Base-by-base conservation (phyloP, 2,888 invertebrate genomes). In the Chloroclystis v-ata region DNA sequence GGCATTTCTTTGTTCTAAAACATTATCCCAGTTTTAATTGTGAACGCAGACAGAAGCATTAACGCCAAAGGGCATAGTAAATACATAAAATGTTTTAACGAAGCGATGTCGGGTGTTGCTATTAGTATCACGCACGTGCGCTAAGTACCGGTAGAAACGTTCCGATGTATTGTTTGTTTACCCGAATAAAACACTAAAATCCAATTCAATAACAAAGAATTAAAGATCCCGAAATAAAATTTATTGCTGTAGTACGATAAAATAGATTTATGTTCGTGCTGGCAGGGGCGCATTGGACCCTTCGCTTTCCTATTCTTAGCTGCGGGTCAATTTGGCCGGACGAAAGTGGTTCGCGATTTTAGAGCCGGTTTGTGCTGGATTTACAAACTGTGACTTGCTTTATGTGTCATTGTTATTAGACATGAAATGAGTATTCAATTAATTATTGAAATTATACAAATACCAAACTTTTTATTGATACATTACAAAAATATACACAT, bases 201-300 rank as follows among this genome's bases (percentile, higher is more conserved):
- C 85, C 82, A 85, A 85, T 85, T 85, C 86, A 85, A 87, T 86
- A 87, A 87, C 86, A 87, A 87, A 87, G 86, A 87, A 87, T 87
- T 87, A 86, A 86, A 86, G 87, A 85, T 87, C 87, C 86, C 81
- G 79, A 87, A 87, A 87, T 87, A 87, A 85, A 87, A 86, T 86
- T 86, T 85, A 87, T 87, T 85, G 84, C 86, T 75, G 67, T 65
- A 72, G 80, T 81, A 83, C 87, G 84, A 86, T 87, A 85, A 86
- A 87, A 86, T 86, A 86, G 86, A 87, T 87, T 87, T 87, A 87
- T 86, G 85, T 81, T 78, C 70, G 78, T 63, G 72, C 68, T 64
- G 74, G 69, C 65, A 58, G 59, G 59, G 52, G 59, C 35, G 45
- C 50, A 51, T 52, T 42, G 56, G 62, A 47, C 56, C 49, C 12